A percentile compares a stretch with the other conserved stretches of the same genome.
These are phyloP conservation scores for Tenebrosternarchus preto DNA, from an alignment of 2,113 vertebrate species.

Conservation along the genomic window DNA sequence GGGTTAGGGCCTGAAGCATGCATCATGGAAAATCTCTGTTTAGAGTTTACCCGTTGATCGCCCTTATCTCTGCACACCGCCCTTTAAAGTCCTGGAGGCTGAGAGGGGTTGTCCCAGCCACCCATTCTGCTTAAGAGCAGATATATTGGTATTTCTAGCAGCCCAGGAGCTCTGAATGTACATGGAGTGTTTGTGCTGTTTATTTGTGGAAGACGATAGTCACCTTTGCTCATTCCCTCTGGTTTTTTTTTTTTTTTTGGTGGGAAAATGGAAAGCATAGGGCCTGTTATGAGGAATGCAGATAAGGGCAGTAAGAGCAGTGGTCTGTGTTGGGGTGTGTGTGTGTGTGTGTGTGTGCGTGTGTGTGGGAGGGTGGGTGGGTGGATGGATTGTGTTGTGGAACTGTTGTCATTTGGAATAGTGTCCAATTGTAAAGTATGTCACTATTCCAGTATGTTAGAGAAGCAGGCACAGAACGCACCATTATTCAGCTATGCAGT, in stretches of 20 bases:
- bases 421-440: no score
- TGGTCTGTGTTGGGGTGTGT: conserved; percentile 23
- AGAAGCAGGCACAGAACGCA: no score
- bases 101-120: conserved; percentile 50
- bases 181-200: conserved; percentile 60
- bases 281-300: conserved; percentile 58
- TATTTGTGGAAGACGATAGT: conserved; percentile 67
- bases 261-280: conserved; percentile 71
- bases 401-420: no score
- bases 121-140: conserved; percentile 40
- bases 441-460: not conserved
- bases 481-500: no score
- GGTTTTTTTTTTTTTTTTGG: conserved; percentile 55
- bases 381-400: no score
- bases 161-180: conserved; percentile 65
- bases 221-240: conserved; percentile 42
- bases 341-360: not conserved
- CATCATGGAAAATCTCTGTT: conserved; percentile 49
- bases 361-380: no score
- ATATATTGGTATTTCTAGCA: conserved; percentile 56
- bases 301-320: conserved; percentile 46
- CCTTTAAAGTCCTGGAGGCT: conserved; percentile 58
- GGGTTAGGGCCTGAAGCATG: conserved; percentile 27
- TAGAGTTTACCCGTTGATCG: conserved; percentile 21
- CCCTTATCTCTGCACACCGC: conserved; percentile 38